phyloP scores from a whole-genome alignment of 2,888 invertebrate genomes.

The Chrysomela aeneicollis region DNA sequence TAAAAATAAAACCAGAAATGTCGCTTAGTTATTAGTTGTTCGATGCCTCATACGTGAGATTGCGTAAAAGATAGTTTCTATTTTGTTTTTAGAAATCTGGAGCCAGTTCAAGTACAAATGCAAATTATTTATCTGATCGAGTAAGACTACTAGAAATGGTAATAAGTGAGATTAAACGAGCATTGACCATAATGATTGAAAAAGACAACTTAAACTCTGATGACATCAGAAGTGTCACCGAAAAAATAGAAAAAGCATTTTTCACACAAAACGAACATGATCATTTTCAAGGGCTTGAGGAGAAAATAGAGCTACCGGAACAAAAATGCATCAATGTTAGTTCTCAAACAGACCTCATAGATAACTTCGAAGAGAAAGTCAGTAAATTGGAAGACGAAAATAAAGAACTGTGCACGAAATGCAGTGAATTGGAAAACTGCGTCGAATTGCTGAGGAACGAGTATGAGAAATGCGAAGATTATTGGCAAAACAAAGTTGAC shows the following conservation, averaged over 20 bases:
- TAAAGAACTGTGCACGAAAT: constrained; percentile 60
- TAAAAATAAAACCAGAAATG: too few species aligned
- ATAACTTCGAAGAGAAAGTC: constrained; percentile 45
- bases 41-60: too few species aligned
- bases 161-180: constrained; percentile 57
- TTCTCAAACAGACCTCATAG: constrained; percentile 47
- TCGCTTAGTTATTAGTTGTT: too few species aligned
- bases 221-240: constrained; percentile 48
- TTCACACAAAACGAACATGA: constrained; percentile 15
- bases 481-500: constrained; percentile 81
- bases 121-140: constrained; percentile 58
- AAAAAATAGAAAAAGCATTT: constrained; percentile 42
- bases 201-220: constrained; percentile 49
- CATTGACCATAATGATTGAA: constrained; percentile 51
- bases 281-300: constrained; percentile 8
- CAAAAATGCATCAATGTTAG: constrained; percentile 37
- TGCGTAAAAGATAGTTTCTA: background rate
- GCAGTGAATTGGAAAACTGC: constrained; percentile 75
- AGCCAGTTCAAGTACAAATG: constrained; percentile 35
- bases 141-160: constrained; percentile 64
- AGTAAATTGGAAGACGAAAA: constrained; percentile 56
- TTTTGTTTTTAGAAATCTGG: constrained; percentile 41
- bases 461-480: constrained; percentile 87
- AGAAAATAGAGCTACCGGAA: constrained; percentile 22
- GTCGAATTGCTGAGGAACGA: constrained; percentile 78